A percentile compares a stretch with the other conserved stretches of the same genome.
phyloP scores from a whole-genome alignment of 2,113 vertebrate species.

The Paradisaea rubra region DNA sequence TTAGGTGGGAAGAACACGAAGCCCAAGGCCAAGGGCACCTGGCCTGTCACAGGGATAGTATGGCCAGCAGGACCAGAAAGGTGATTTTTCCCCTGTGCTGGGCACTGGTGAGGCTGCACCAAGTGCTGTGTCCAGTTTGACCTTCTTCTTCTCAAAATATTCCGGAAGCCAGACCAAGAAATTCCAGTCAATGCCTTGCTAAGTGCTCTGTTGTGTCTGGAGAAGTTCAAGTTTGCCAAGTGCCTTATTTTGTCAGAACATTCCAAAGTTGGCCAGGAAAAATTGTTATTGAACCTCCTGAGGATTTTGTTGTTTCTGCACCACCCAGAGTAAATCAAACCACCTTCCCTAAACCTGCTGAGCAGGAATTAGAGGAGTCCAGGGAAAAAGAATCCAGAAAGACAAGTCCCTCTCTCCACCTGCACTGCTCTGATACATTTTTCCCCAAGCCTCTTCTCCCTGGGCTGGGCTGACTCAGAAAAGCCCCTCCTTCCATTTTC shows the following conservation, averaged over 20 bases:
- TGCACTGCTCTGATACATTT: not conserved
- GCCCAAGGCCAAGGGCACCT: not conserved
- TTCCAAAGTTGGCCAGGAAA: not conserved
- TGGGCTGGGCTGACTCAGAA: not conserved
- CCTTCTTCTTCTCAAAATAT: not conserved
- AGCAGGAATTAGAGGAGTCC: not conserved
- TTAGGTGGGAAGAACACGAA: accelerated
- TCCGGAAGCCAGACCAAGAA: not conserved
- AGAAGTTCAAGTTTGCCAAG: not conserved
- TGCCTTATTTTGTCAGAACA: not conserved
- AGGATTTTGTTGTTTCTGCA: not conserved
- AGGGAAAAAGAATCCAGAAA: not conserved
- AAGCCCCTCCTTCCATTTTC: not conserved
- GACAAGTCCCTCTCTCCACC: not conserved
- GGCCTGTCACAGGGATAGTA: not conserved
- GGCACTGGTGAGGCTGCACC: not conserved
- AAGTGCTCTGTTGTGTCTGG: not conserved
- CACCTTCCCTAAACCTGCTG: not conserved
- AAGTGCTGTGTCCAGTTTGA: not conserved
- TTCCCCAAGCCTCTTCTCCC: not conserved
- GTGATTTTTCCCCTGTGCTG: not conserved
- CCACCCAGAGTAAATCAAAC: not conserved
- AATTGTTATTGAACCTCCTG: not conserved
- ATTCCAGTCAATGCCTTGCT: not conserved
- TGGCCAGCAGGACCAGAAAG: not conserved